phyloP scores from a whole-genome alignment of 1,140 invertebrate genomes.

The Gonioctena quinquepunctata region DNA sequence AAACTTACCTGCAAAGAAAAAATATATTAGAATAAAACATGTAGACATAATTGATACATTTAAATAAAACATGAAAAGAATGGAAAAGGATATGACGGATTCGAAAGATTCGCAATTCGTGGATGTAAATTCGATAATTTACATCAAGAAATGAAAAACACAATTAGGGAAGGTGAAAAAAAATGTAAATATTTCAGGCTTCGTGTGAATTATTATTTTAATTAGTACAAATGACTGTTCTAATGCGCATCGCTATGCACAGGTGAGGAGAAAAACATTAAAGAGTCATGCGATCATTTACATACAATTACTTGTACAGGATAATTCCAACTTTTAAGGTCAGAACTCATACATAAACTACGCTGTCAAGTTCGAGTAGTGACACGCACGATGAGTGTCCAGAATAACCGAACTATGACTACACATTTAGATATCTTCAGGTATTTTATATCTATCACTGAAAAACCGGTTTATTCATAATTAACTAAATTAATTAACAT shows the following conservation, averaged over 20 bases:
- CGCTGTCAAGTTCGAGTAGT: too few relatives aligned
- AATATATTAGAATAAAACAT: neutral
- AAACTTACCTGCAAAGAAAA: neutral
- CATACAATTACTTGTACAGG: neutral
- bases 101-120: conserved; percentile 2
- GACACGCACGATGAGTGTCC: too few relatives aligned
- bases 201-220: neutral
- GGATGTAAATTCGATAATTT: conserved; percentile 5
- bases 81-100: neutral
- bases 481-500: too few relatives aligned
- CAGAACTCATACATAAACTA: neutral
- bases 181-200: neutral
- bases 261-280: neutral
- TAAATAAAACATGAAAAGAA: conserved; percentile 8
- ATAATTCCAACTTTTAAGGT: neutral
- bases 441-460: too few relatives aligned
- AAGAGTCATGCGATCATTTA: neutral
- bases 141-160: neutral
- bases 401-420: too few relatives aligned
- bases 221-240: neutral
- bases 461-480: too few relatives aligned
- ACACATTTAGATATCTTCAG: too few relatives aligned
- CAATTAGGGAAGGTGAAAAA: conserved; percentile 1
- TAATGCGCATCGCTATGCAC: neutral
- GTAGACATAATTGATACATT: neutral